Percentiles rank a stretch among this genome's conserved stretches.
Conservation (phyloP, 2,797 vertebrate species). For the Mus caroli region DNA sequence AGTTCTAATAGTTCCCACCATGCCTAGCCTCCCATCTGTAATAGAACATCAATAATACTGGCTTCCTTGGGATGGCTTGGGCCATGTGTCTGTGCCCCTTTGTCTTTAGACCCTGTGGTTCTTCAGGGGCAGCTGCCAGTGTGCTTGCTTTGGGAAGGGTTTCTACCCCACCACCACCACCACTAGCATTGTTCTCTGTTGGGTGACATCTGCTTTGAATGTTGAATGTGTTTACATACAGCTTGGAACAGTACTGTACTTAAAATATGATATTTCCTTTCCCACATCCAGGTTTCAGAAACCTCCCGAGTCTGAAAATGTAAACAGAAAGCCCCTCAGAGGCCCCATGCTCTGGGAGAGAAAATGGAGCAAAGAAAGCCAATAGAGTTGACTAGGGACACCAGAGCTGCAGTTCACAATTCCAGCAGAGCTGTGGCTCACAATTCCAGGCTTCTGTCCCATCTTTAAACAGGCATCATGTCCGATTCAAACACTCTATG, state of each 20-base stretch:
- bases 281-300: conserved; percentile 10
- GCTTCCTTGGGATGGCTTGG: not conserved
- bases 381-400: not conserved
- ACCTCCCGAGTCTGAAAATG: not conserved
- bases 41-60: not conserved
- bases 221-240: conserved; percentile 41
- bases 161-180: not conserved
- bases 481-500: not conserved
- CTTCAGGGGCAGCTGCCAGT: not conserved
- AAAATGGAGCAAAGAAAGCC: not conserved
- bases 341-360: not conserved
- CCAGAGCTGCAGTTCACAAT: not conserved
- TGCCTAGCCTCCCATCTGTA: not conserved
- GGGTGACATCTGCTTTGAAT: conserved; percentile 36
- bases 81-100: too few species aligned
- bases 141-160: not conserved
- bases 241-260: not conserved
- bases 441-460: not conserved
- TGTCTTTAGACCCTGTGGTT: not conserved
- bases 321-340: not conserved
- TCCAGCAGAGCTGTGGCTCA: not conserved
- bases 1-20: not conserved
- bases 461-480: not conserved
- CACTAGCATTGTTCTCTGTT: not conserved
- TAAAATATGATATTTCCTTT: conserved; percentile 51